These are phyloP conservation scores for Ciconia boyciana DNA, from an alignment of 2,113 vertebrate genomes.

Conservation along the genomic window DNA sequence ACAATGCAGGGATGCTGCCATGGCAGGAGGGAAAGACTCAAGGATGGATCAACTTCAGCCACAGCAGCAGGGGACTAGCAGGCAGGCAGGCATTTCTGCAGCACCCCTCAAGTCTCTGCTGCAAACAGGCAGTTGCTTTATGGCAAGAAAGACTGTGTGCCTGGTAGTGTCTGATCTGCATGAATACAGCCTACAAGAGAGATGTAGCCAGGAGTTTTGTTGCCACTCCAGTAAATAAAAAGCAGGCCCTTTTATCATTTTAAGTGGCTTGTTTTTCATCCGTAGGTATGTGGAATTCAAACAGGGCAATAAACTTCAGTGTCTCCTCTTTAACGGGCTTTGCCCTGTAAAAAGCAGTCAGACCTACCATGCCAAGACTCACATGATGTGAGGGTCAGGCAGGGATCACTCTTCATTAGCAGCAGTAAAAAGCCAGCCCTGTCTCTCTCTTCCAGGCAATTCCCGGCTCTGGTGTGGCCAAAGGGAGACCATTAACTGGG, in stretches of 20 bases:
- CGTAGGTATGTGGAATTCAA: background rate
- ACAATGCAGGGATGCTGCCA: background rate
- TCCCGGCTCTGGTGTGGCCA: background rate
- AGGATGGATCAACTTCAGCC: background rate
- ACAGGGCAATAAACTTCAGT: background rate
- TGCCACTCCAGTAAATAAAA: slow-evolving; percentile 14
- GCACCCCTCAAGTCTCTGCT: background rate
- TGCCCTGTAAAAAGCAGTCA: background rate
- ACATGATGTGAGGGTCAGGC: background rate
- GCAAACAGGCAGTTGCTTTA: background rate
- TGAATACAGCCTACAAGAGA: background rate
- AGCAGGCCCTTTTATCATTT: background rate
- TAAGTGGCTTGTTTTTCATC: slow-evolving; percentile 27
- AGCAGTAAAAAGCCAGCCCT: background rate
- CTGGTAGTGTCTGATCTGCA: background rate
- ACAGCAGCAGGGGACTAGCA: background rate
- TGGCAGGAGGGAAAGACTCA: background rate
- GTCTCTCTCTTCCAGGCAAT: background rate
- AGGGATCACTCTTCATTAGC: background rate
- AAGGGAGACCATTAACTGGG: background rate
- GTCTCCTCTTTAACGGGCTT: background rate
- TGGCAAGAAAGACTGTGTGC: background rate
- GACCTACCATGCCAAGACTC: background rate
- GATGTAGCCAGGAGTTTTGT: background rate
- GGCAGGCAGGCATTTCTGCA: background rate